Base-by-base conservation (phyloP, 2,797 vertebrate species). In the Tokudaia tokunoshimensis region DNA sequence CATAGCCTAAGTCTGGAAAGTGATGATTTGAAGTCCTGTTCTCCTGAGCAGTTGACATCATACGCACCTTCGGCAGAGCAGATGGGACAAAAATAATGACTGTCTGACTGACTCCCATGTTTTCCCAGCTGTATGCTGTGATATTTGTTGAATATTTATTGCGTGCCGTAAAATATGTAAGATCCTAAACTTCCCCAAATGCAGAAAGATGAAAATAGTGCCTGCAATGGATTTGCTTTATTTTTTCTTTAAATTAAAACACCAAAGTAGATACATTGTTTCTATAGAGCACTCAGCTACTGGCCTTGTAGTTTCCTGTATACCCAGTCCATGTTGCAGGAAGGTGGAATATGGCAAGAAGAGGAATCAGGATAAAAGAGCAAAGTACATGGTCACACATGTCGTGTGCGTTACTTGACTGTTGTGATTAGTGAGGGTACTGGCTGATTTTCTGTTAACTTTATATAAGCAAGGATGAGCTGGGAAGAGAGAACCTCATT, bases 191-290 rank as follows among this genome's bases (percentile, higher is more conserved):
- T 75, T 84, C 41, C 31, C 24, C 52, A 74, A 61, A 17, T 37
- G 34, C 31, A 78, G 34, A 86, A 74, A 85, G 17, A 63, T 67
- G 81, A 24, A 47, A 13, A 22, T 24, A 57, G 12, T 70, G 22
- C 29, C 31, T 14, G 37, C 47, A 34, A 13, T 26, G 14, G 19
- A 81, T 47, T 24, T 34, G 15, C 44, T 81, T 70, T 44, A 1
- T 52, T 88, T 91, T 94, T 79, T 3, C 17, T 89, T 92, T 70
- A 82, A 24, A 70, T 59, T 63, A 80, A 94, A 81, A 67, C 83
- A 50, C 14, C 20, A 50, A 29, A 65, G 14, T 31, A 22, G 26
- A 67, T 10, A 26, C 20, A 61, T 2, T 79, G 2, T 57, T 57
- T 76, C 57, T 78, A 6, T 5, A 59, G 47, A 57, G 31, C 31